Percentiles rank a stretch among this genome's conserved stretches.
These are phyloP conservation scores for Microtus pennsylvanicus DNA, from an alignment of 2,113 vertebrate species.

Conservation along the genomic window DNA sequence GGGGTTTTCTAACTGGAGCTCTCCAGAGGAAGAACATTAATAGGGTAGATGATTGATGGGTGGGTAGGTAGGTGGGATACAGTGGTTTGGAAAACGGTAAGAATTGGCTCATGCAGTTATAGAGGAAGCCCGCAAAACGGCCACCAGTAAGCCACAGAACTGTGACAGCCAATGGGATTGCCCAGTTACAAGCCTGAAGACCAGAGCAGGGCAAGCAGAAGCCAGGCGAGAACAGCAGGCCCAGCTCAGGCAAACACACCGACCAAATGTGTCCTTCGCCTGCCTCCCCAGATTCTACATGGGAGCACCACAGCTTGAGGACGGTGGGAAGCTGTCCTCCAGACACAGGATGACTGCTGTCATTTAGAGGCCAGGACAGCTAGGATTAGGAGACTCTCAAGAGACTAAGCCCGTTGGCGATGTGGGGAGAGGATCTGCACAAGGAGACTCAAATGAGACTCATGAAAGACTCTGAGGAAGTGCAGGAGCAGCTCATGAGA, in stretches of 20 bases:
- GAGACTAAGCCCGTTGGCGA: background rate
- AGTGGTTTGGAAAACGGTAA: no score
- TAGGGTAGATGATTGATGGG: background rate
- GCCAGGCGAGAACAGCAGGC: background rate
- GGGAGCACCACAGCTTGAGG: no score
- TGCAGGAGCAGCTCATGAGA: background rate
- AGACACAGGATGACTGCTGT: no score
- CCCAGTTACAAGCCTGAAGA: background rate
- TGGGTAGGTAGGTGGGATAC: background rate
- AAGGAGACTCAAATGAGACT: background rate
- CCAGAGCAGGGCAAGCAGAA: background rate
- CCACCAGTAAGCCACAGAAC: background rate
- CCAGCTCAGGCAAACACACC: background rate
- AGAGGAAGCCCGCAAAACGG: background rate
- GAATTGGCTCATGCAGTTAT: background rate
- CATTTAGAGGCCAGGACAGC: background rate
- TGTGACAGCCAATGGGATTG: background rate
- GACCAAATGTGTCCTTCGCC: background rate
- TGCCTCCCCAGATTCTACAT: background rate
- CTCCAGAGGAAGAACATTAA: background rate
- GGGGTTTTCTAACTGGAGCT: background rate
- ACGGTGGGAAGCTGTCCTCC: no score
- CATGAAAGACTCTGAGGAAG: background rate
- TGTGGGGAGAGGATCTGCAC: fast-evolving
- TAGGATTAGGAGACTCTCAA: background rate